Base-by-base conservation (phyloP, 35 echinoderm and acorn worm species). In the Stichopus chloronotus region DNA sequence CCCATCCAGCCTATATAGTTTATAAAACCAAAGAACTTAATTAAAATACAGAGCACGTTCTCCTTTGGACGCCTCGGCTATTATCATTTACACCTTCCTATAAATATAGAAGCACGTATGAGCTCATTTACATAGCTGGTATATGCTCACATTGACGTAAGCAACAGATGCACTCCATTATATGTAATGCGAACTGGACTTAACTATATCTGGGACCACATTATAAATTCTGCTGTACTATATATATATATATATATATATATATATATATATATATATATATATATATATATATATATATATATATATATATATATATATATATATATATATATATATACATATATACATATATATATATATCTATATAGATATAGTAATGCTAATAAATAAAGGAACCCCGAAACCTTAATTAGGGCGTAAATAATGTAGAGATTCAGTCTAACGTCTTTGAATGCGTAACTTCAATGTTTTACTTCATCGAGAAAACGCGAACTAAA, bases 81-180 rank as follows among this genome's bases (percentile, higher is more conserved):
- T 83, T 56, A 83, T 83, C 80, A 17, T 83, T 83, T 57, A 83
- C 80, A 83, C 80, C 16, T 56, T 55, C 16, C 11, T 83, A 83
- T 83, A 56, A 83, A 56, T 55, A 6, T 19, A 83, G 61, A 83
- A 19, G 53, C 55, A 56, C 52, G 25, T 12, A 81, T 52, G 53
- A 82, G 7, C 80, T 55, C 19, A 54, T 56, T 16, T 3, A 83
- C 80, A 83, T 56, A 4, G 53, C 80, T 56, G 17, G 14, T 83
- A 83, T n/a, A 55, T 83, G 8, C 19, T 55, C 55, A 83, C 80
- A 83, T 83, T 83, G 80, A 83, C 80, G 80, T 56, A 81, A 65
- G 61, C 61, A 65, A 65, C 9, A 65, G 61, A 19, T 11, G 30
- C 5, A 65, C 11, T 65, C 11, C 61, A 65, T 65, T 65, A 65